Evolutionary conservation across 2,888 invertebrate species (phyloP).

Genomic region (Conops quadrifasciatus): DNA sequence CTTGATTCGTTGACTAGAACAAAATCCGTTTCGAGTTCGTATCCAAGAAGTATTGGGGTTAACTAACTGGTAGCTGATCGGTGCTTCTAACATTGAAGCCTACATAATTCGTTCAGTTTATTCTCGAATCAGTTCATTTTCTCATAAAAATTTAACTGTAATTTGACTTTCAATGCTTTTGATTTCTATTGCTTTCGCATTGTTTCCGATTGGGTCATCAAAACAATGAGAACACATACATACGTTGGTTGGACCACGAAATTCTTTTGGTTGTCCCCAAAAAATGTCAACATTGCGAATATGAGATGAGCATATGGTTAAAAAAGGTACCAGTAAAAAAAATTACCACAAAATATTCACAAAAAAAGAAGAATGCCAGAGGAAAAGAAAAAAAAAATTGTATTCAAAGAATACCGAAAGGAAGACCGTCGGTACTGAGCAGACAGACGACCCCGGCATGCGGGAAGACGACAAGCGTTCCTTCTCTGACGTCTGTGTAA

Average conservation of each 20-base stretch:
- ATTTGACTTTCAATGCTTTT: too few species aligned
- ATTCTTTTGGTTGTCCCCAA: constrained; percentile 34
- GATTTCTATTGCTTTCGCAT: not conserved
- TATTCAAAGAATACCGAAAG: too few species aligned
- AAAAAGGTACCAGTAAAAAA: not conserved
- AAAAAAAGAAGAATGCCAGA: constrained; percentile 35
- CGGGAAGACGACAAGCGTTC: not conserved
- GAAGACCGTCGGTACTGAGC: too few species aligned
- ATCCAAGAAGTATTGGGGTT: too few species aligned
- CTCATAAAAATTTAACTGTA: too few species aligned
- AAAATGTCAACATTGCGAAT: constrained; percentile 44
- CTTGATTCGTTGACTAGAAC: too few species aligned
- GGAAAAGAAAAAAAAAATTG: constrained; percentile 1
- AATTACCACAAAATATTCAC: constrained; percentile 7
- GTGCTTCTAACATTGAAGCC: too few species aligned
- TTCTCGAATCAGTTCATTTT: too few species aligned
- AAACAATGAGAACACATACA: not conserved
- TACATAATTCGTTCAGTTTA: too few species aligned
- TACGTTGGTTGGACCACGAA: constrained; percentile 12
- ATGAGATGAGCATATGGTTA: constrained; percentile 37
- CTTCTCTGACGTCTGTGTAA: not conserved
- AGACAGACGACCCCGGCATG: not conserved
- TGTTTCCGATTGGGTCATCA: constrained; percentile 16
- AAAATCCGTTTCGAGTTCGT: too few species aligned
- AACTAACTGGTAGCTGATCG: too few species aligned